Percentiles rank a stretch among this genome's conserved stretches.
These are phyloP conservation scores for Peribatodes rhomboidaria DNA, from an alignment of 2,888 invertebrate species.

Conservation along the genomic window DNA sequence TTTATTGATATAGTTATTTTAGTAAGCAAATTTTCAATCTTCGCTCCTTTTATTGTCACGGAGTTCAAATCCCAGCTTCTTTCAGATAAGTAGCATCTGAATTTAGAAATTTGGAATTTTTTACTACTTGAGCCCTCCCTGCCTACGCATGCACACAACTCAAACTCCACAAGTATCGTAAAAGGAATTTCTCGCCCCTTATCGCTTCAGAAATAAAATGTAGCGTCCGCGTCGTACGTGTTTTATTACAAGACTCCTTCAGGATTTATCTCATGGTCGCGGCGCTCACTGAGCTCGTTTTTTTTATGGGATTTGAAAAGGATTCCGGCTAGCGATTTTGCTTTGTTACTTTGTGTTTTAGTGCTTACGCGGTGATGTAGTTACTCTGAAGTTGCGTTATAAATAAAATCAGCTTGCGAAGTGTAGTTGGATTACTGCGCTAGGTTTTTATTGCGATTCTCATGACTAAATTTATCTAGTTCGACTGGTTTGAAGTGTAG, in stretches of 20 bases:
- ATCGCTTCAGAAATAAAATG: constrained; percentile 86
- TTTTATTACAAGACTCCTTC: constrained; percentile 83
- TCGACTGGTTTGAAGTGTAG: neutral
- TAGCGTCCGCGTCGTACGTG: constrained; percentile 82
- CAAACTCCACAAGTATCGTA: constrained; percentile 77
- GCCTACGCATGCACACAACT: constrained; percentile 51
- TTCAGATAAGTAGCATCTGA: neutral
- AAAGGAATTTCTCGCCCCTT: constrained; percentile 85
- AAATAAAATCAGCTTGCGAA: constrained; percentile 18
- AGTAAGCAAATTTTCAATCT: neutral
- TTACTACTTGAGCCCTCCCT: constrained; percentile 19
- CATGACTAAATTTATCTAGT: neutral
- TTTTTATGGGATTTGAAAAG: constrained; percentile 70
- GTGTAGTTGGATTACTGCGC: neutral
- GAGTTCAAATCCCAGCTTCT: no score
- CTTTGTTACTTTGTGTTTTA: constrained; percentile 62
- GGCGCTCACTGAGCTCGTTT: constrained; percentile 68
- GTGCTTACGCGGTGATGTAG: constrained; percentile 46
- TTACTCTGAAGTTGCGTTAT: constrained; percentile 26
- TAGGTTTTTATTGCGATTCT: constrained; percentile 18
- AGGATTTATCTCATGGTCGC: constrained; percentile 82
- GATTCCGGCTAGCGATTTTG: constrained; percentile 69
- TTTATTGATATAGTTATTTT: no score
- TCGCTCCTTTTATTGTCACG: neutral
- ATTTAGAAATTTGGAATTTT: neutral